Conservation (phyloP, 2,113 vertebrate species). For the Ophthalmolycus amberensis region DNA sequence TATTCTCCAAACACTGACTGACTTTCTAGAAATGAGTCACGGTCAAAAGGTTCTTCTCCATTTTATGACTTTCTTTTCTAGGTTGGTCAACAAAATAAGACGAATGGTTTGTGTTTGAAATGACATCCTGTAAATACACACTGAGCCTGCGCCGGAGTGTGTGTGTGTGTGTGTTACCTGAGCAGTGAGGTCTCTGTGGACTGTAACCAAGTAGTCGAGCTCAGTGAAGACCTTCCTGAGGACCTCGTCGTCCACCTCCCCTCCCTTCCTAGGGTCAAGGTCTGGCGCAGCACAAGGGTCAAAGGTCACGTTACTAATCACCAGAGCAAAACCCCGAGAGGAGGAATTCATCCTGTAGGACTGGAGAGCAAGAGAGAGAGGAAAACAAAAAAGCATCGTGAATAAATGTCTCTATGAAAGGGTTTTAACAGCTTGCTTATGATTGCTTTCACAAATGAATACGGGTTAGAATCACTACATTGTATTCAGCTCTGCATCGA, state of each 20-base stretch:
- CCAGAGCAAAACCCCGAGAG: constrained; percentile 90
- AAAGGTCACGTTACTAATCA: constrained; percentile 94
- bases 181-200: constrained; percentile 85
- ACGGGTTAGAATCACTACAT: no score
- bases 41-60: not conserved
- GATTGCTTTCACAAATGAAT: not conserved
- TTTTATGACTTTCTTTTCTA: not conserved
- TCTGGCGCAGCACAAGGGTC: constrained; percentile 81
- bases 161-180: constrained; percentile 80
- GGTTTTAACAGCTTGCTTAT: not conserved
- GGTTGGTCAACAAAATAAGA: not conserved
- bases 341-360: constrained; percentile 90
- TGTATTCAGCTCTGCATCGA: not conserved
- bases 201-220: constrained; percentile 87
- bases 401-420: not conserved
- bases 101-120: not conserved
- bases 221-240: constrained; percentile 89
- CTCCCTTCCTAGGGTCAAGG: constrained; percentile 90
- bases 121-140: not conserved
- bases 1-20: not conserved
- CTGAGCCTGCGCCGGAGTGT: not conserved
- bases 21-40: not conserved
- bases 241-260: constrained; percentile 90
- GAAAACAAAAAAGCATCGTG: not conserved
- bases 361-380: constrained; percentile 70